phyloP scores from a whole-genome alignment of 2,113 vertebrate genomes.

The Phylloscopus trochilus region DNA sequence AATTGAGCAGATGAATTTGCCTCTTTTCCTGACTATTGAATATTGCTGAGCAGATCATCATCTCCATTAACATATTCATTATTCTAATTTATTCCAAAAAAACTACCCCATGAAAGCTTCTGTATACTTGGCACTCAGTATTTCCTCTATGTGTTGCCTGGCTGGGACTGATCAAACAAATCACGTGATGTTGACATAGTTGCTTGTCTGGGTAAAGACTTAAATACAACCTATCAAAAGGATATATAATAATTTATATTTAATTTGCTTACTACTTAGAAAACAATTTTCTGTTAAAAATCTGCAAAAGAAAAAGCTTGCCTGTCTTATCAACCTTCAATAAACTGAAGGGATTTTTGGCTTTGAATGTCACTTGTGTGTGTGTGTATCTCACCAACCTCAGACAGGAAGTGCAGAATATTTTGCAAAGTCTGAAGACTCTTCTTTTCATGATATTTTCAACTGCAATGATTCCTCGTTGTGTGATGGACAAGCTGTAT shows the following conservation, averaged over 20 bases:
- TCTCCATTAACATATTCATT: slow-evolving; percentile 35
- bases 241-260: background rate
- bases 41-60: background rate
- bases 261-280: background rate
- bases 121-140: background rate
- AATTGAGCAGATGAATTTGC: slow-evolving; percentile 19
- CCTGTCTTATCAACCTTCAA: background rate
- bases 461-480: background rate
- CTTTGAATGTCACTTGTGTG: background rate
- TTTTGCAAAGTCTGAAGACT: background rate
- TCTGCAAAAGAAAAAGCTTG: background rate
- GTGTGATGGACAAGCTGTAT: background rate
- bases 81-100: slow-evolving; percentile 35
- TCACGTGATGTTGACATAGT: background rate
- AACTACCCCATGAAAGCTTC: background rate
- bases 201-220: background rate
- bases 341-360: background rate
- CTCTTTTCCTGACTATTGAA: background rate
- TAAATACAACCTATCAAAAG: background rate
- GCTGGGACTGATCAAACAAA: background rate
- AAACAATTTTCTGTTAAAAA: background rate
- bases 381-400: background rate
- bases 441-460: background rate
- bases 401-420: background rate
- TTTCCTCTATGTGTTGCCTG: background rate